phyloP scores from a whole-genome alignment of 2,797 vertebrate species.

The Acipenser oxyrinchus region DNA sequence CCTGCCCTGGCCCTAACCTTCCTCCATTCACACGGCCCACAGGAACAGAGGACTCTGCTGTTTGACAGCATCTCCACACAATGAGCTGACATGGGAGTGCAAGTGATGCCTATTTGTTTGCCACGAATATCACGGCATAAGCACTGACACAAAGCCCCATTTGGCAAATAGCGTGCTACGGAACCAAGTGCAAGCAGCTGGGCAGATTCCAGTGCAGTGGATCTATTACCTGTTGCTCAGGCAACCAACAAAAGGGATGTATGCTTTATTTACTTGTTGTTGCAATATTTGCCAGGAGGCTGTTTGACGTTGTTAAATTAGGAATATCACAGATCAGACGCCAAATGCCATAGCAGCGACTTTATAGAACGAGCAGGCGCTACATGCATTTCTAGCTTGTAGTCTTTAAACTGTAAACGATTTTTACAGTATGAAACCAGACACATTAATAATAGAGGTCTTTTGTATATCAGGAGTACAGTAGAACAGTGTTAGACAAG shows the following conservation, averaged over 20 bases:
- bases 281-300: neutral
- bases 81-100: slow-evolving; percentile 31
- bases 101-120: slow-evolving; percentile 39
- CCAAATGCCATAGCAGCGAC: neutral
- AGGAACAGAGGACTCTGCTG: slow-evolving; percentile 29
- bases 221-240: slow-evolving; percentile 37
- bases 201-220: slow-evolving; percentile 26
- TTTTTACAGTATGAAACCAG: too few relatives aligned
- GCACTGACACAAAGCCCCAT: slow-evolving; percentile 28
- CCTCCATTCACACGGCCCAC: slow-evolving; percentile 29
- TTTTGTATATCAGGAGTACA: too few relatives aligned
- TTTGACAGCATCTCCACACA: slow-evolving; percentile 19
- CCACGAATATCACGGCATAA: slow-evolving; percentile 31
- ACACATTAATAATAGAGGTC: too few relatives aligned
- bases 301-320: slow-evolving; percentile 11
- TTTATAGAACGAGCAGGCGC: neutral
- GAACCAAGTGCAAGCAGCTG: slow-evolving; percentile 24
- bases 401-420: too few relatives aligned
- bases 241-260: slow-evolving; percentile 30
- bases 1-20: slow-evolving; percentile 36
- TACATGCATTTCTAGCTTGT: neutral
- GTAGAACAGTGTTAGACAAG: too few relatives aligned
- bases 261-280: slow-evolving; percentile 20
- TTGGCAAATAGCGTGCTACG: slow-evolving; percentile 13
- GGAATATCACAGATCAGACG: slow-evolving; percentile 9